Evolutionary conservation across 2,113 vertebrate genomes (phyloP), one percentile per base, ranked within the genome.

Genomic region (Plecturocebus donacophilus): DNA sequence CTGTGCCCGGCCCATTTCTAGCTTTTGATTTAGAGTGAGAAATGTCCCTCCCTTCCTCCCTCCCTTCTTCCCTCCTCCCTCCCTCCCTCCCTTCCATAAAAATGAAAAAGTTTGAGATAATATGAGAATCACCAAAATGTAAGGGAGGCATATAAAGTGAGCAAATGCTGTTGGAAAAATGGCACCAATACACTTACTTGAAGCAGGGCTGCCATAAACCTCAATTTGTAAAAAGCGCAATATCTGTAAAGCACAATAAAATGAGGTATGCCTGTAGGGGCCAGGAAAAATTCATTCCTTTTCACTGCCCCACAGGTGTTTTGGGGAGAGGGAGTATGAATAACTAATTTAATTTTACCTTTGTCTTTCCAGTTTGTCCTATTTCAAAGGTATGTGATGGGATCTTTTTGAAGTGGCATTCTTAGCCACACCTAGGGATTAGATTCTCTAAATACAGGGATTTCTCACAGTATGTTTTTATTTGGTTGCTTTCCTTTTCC

Each of bases 401-500:
- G 35, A 66, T 52, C 45, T 54, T 80, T 66, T 40, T 61, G 47
- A 66, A n/a, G 30, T 54, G 16, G 21, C 17, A 70, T 73, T n/a
- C 71, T 83, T 58, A 82, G 47, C 70, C 38, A 42, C 5, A 25
- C 38, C 30, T 49, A 82, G 47, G 32, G 45, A 32, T 54, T 80
- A 80, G 77, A 21, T 56, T 87, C 17, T 95, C 47, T 86, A 16
- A 91, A 58, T 92, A 86, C 45, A 92, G 79, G 20, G 64, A 76
- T 38, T 80, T 61, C 20, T 91, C 42, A 49, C 2, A 35, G 20
- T 80, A 49, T 64, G 17, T 91, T 91, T 91, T 93, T 79, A 85
- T 42, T 92, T 84, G n/a, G 49, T 92, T 83, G 52, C n/a, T 11
- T 90, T 35, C 68, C 49, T 80, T 95, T 77, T 61, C 30, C 27